Base-by-base conservation (phyloP, 2,797 vertebrate species). In the Acestrorhynchus altus region DNA sequence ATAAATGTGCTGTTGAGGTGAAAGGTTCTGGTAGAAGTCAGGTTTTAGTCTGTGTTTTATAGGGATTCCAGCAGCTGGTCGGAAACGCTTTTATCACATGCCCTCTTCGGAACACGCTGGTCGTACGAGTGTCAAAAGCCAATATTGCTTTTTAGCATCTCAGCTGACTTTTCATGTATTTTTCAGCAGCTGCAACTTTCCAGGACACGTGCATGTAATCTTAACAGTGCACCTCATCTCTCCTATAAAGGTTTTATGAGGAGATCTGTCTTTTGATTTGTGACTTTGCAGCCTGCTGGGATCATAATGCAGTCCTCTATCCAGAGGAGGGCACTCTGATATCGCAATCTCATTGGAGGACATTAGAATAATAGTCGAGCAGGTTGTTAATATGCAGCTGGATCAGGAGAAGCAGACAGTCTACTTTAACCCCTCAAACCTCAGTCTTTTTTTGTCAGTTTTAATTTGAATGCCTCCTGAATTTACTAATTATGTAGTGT, bases 301-400 rank as follows among this genome's bases (percentile, higher is more conserved):
- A 65, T 39, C 65, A 28, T 60, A 57, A 59, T 76, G 39, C 65
- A 70, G 35, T 71, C 72, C 42, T 79, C 22, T 57, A 68, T 74
- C 79, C 80, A 82, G 83, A 79, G 61, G 82, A 82, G 80, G 77
- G 77, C 82, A 80, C 82, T 83, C 70, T 8, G n/a, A 69, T 70
- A 69, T 76, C 80, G 65, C 80, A 46, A 10, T 71, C 64, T 54
- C 26, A 56, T 77, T 22, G 57, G 63, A 59, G 39, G 72, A 76
- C 63, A 61, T 74, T 52, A 28, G 61, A 67, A 67, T 81, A 77
- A 73, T 77, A 72, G 49, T 57, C 56, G 64, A 31, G 65, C 57
- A 78, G 42, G 60, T 31, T 74, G 46, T 68, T 75, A 74, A 74
- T 80, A 71, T 72, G 64, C 63, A 80, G 31, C 67, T 74, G 69